Evolutionary conservation across 2,888 invertebrate species (phyloP).

Genomic region (Lepidochrysops patricia): DNA sequence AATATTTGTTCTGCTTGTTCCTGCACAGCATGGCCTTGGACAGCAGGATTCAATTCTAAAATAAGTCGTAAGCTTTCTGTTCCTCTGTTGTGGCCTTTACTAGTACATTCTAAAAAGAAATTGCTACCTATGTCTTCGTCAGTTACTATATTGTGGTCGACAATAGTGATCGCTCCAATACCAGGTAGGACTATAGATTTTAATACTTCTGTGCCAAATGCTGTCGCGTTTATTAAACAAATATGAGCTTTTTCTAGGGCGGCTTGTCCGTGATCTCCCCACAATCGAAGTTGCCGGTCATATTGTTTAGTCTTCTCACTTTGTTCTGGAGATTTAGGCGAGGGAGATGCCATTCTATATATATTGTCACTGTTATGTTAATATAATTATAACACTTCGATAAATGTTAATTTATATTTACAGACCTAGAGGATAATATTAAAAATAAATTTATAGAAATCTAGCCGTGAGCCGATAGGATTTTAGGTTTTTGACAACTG

Average conservation of each 20-base stretch:
- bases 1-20: slow-evolving; percentile 90
- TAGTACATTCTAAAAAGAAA: slow-evolving; percentile 91
- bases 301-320: slow-evolving; percentile 85
- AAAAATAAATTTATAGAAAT: too few species aligned
- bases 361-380: background rate
- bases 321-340: slow-evolving; percentile 82
- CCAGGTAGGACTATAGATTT: slow-evolving; percentile 97
- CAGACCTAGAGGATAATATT: too few species aligned
- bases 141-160: slow-evolving; percentile 88
- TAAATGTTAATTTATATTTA: too few species aligned
- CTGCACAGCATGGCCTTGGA: slow-evolving; percentile 92
- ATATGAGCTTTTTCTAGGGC: slow-evolving; percentile 91
- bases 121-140: slow-evolving; percentile 96
- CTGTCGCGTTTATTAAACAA: slow-evolving; percentile 94
- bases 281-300: slow-evolving; percentile 90
- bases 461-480: too few species aligned
- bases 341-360: slow-evolving; percentile 76
- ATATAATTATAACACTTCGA: background rate
- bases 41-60: slow-evolving; percentile 93
- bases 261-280: slow-evolving; percentile 98
- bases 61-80: slow-evolving; percentile 87
- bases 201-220: slow-evolving; percentile 93
- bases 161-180: slow-evolving; percentile 92
- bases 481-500: too few species aligned
- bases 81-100: slow-evolving; percentile 88